These are phyloP conservation scores for Chinchilla lanigera DNA, from an alignment of 2,113 vertebrate genomes.

Conservation along the genomic window DNA sequence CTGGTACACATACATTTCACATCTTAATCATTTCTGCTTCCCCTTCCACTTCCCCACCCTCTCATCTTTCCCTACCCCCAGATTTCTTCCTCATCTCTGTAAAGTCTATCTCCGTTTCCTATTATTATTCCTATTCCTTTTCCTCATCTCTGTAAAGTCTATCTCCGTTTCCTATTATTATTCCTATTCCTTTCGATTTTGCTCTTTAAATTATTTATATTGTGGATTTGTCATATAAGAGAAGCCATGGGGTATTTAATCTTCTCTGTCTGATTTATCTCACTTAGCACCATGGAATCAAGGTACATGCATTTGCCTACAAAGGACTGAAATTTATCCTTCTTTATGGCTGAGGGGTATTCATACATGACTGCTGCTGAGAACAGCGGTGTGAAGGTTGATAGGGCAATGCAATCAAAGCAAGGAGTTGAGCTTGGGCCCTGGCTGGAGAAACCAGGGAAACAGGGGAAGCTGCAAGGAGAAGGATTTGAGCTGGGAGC, in stretches of 20 bases:
- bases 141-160: not conserved
- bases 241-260: not conserved
- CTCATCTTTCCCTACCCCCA: not conserved
- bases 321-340: not conserved
- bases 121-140: too few species aligned
- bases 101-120: too few species aligned
- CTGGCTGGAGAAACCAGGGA: not conserved
- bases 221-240: not conserved
- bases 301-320: not conserved
- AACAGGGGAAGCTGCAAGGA: not conserved
- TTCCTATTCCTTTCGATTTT: not conserved
- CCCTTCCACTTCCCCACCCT: not conserved
- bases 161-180: not conserved
- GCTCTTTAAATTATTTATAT: not conserved
- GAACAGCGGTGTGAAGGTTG: conserved; percentile 61
- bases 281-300: not conserved
- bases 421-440: conserved; percentile 52
- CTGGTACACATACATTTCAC: not conserved
- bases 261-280: not conserved
- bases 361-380: conserved; percentile 52
- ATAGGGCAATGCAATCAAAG: not conserved
- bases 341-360: not conserved
- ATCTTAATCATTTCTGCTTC: not conserved
- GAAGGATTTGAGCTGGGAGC: not conserved
- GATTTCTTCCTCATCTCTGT: not conserved